Evolutionary conservation across 2,113 vertebrate species (phyloP), one percentile per base, ranked within the genome.

Genomic region (Thamnophis sirtalis): DNA sequence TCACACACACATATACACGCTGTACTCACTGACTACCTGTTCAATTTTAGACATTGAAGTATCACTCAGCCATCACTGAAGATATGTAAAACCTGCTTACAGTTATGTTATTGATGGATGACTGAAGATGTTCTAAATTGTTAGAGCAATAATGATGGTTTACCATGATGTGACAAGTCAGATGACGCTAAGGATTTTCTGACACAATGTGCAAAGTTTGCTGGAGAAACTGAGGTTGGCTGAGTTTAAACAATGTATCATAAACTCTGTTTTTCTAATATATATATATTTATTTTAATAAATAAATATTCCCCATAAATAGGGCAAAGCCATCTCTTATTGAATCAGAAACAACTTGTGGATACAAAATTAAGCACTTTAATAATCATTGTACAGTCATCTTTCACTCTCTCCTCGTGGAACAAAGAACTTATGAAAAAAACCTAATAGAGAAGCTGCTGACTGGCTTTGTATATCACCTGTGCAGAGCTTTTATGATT

Each of bases 401-500:
- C 49, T 15, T 28, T n/a, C 49, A 88, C 0, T 68, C 22, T 68
- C 22, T 26, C 24, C 33, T 92, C 84, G 33, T 49, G 68, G 91
- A 93, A 58, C 19, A 50, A 5, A 9, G 24, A 5, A 86, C 1
- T 51, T 55, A 28, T 55, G 84, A 54, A 43, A 43, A 43, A 49
- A 28, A 54, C 8, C n/a, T 55, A 93, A 60, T 60, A 22, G 73
- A 51, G 10, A 38, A n/a, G 89, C 68, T 26, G 80, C 26, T 92
- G 58, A 50, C 50, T 88, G 49, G 56, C 9, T 54, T 94, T 93
- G 92, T 48, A 93, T 93, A 73, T 38, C 63, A 80, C 84, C 60
- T 87, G 21, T 28, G 19, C 11, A 93, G 63, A 85, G 56, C 19
- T 93, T 88, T 92, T 94, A 89, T 96, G 91, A 43, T 17, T 50